These are phyloP conservation scores for Lithophane leautieri DNA, from an alignment of 2,888 invertebrate species.

Conservation along the genomic window DNA sequence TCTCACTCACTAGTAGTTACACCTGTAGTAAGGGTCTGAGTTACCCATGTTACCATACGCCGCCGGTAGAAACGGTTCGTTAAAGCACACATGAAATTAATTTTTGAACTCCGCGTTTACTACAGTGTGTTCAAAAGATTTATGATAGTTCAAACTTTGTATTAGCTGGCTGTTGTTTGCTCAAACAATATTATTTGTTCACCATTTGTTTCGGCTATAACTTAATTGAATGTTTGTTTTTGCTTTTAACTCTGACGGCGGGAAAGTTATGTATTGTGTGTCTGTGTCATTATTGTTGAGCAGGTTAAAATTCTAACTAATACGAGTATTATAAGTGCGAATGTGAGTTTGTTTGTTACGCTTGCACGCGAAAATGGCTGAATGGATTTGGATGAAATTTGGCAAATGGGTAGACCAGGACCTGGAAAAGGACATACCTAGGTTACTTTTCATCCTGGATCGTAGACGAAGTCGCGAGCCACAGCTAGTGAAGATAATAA, in stretches of 20 bases:
- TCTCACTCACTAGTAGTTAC: neutral
- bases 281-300: too few species aligned
- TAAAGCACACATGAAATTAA: constrained; percentile 58
- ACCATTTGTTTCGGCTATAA: constrained; percentile 31
- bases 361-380: too few species aligned
- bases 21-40: constrained; percentile 36
- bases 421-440: too few species aligned
- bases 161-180: constrained; percentile 24
- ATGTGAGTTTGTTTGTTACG: too few species aligned
- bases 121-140: constrained; percentile 41
- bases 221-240: constrained; percentile 23
- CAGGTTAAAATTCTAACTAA: neutral
- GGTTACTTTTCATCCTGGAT: too few species aligned
- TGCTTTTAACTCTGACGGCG: constrained; percentile 15
- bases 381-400: too few species aligned
- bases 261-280: neutral
- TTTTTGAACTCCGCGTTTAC: constrained; percentile 59
- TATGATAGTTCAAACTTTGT: constrained; percentile 52
- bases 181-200: constrained; percentile 42
- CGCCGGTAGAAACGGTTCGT: constrained; percentile 30
- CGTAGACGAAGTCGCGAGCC: too few species aligned
- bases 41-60: constrained; percentile 47
- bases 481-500: neutral
- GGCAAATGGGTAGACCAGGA: too few species aligned
- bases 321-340: too few species aligned